These are phyloP conservation scores for Mus musculus DNA, from an alignment of 2,113 vertebrate species.

Conservation along the genomic window GRCm39 chr5:91686501-91687000, in stretches of 20 bases:
- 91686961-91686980: neutral
- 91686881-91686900: neutral
- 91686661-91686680: neutral
- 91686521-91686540: neutral
- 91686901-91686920: neutral
- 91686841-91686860: neutral
- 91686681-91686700: neutral
- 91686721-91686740: neutral
- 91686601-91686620: neutral
- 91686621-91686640: neutral
- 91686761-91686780: neutral
- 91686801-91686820: neutral
- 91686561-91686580: neutral
- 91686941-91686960: neutral
- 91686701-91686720: neutral
- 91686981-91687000: neutral
- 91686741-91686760: neutral
- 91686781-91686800: neutral
- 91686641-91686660: neutral
- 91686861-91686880: neutral
- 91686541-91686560: neutral
- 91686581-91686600: neutral
- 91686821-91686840: neutral
- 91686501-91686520: conserved; percentile 19
- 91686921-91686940: neutral